phyloP scores from a whole-genome alignment of 1,140 invertebrate species.

The Arctopsyche grandis region DNA sequence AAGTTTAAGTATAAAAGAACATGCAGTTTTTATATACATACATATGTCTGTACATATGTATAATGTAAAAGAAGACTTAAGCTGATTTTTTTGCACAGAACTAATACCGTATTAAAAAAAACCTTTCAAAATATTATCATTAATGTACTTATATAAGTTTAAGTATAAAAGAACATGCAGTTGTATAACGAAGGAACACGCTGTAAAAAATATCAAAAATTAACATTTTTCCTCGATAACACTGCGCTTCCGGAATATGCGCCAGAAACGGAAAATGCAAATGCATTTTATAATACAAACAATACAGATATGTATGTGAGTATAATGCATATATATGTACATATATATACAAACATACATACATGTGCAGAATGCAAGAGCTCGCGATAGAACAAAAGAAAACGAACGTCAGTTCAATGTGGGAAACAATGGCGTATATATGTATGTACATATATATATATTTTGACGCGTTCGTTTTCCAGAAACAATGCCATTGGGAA shows the following conservation, averaged over 20 bases:
- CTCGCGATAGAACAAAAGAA: too few species aligned
- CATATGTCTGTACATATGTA: not conserved
- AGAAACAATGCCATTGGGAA: not conserved
- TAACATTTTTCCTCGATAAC: constrained; percentile 9
- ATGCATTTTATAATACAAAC: too few species aligned
- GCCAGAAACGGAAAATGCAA: constrained; percentile 15
- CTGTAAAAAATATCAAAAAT: not conserved
- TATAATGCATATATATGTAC: not conserved
- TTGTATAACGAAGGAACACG: not conserved
- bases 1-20: too few species aligned
- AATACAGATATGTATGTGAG: too few species aligned
- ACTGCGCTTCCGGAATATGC: not conserved
- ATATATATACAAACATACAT: not conserved
- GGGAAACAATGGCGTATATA: too few species aligned
- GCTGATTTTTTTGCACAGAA: too few species aligned
- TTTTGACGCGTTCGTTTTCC: not conserved
- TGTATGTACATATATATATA: not conserved
- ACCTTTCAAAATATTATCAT: too few species aligned
- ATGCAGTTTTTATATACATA: not conserved
- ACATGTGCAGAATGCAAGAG: not conserved
- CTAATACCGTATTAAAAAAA: too few species aligned
- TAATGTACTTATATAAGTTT: too few species aligned
- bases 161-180: not conserved
- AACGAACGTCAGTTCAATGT: too few species aligned
- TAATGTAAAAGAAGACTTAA: too few species aligned